phyloP scores from a whole-genome alignment of 2,888 invertebrate species.

The Poecilus cupreus region DNA sequence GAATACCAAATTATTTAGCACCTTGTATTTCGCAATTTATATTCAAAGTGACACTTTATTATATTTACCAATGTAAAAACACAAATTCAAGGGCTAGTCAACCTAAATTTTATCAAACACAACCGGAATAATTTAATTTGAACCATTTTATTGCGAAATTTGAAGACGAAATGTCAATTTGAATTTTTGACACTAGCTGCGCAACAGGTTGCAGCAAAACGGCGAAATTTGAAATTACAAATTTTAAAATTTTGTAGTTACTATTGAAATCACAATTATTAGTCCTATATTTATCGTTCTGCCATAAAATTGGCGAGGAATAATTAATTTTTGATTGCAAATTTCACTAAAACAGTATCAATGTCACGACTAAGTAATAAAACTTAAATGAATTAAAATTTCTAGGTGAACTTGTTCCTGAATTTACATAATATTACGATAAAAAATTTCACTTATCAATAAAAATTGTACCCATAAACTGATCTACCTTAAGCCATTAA shows the following conservation, averaged over 20 bases:
- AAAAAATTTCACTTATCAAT: background rate
- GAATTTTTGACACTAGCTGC: background rate
- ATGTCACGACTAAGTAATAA: background rate
- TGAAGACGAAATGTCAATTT: background rate
- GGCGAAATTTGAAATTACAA: no score
- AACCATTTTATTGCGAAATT: background rate
- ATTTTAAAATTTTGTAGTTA: no score
- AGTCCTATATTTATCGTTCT: no score
- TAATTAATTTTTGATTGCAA: no score
- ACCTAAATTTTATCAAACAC: slow-evolving; percentile 29
- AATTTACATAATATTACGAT: background rate
- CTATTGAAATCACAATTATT: background rate
- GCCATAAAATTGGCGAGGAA: no score
- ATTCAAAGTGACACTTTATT: slow-evolving; percentile 10
- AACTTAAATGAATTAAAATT: background rate
- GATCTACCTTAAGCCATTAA: background rate
- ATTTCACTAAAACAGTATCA: background rate
- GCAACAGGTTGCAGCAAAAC: no score
- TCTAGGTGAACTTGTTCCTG: slow-evolving; percentile 3
- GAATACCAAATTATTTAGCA: slow-evolving; percentile 3
- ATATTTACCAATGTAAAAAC: slow-evolving; percentile 23
- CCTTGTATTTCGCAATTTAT: slow-evolving; percentile 31
- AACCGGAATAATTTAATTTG: slow-evolving; percentile 3
- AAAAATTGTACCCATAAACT: background rate
- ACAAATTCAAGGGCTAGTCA: slow-evolving; percentile 12